Percentiles rank a stretch among this genome's conserved stretches.
Conservation (phyloP, 2,113 vertebrate genomes). For the Cercocebus atys region DNA sequence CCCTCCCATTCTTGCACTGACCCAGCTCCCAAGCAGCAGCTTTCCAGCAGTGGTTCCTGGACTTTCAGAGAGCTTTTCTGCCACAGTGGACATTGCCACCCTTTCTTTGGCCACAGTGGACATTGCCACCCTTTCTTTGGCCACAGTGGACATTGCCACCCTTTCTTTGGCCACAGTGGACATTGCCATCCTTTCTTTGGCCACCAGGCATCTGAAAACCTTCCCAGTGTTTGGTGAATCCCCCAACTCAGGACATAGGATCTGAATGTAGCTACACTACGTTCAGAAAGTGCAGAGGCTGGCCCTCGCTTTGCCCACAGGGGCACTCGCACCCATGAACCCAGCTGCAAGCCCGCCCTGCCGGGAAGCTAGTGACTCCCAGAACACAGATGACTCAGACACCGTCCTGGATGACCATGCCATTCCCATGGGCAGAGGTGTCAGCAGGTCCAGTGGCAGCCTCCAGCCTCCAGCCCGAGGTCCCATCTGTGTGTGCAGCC, state of each 20-base stretch:
- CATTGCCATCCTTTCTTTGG: not conserved
- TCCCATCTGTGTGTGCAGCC: not conserved
- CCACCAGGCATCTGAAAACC: not conserved
- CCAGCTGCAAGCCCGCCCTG: not conserved
- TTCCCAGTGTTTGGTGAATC: not conserved
- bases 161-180: not conserved
- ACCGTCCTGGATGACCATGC: no score
- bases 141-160: not conserved
- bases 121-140: not conserved
- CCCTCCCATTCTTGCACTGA: no score
- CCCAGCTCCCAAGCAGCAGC: not conserved
- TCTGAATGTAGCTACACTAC: not conserved
- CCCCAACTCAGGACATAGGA: not conserved
- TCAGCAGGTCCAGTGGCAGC: not conserved
- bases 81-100: not conserved
- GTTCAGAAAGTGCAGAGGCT: not conserved
- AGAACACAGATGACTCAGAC: not conserved
- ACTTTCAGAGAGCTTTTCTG: not conserved
- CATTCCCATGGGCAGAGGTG: not conserved
- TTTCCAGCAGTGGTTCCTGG: not conserved
- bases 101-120: not conserved
- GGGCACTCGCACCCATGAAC: not conserved
- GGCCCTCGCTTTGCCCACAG: not conserved
- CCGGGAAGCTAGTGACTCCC: not conserved
- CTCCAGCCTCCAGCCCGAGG: not conserved